Percentiles rank a stretch among this genome's conserved stretches.
Conservation (phyloP, 2,888 invertebrate species). For the Archips xylosteana region DNA sequence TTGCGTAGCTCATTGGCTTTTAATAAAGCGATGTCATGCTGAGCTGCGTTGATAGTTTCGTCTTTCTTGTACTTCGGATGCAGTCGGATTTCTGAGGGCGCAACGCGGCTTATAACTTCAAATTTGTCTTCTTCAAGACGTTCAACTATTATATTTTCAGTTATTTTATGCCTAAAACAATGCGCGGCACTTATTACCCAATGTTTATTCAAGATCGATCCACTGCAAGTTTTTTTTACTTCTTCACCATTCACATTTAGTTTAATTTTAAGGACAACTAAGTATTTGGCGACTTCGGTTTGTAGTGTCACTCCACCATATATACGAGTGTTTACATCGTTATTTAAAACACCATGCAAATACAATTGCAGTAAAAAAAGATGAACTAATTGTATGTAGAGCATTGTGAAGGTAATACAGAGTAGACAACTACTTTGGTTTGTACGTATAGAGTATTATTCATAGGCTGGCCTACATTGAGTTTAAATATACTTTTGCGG, state of each 20-base stretch:
- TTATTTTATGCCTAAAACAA: constrained; percentile 26
- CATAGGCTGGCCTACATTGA: constrained; percentile 9
- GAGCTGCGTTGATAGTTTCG: constrained; percentile 5
- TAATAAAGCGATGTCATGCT: constrained; percentile 29
- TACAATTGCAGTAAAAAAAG: neutral
- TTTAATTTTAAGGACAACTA: constrained; percentile 16
- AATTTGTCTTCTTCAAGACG: constrained; percentile 1
- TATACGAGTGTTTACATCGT: neutral
- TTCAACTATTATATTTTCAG: constrained; percentile 4
- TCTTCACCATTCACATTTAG: neutral
- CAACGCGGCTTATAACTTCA: neutral
- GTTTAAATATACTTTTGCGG: neutral
- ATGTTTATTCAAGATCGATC: constrained; percentile 11
- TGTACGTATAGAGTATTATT: constrained; percentile 1
- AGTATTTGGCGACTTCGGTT: neutral
- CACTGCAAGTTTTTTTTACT: constrained; percentile 24
- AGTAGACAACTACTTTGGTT: neutral
- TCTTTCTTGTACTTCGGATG: constrained; percentile 31
- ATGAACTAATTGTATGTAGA: neutral
- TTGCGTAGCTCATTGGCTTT: neutral
- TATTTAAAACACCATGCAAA: neutral
- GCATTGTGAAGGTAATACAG: constrained; percentile 19
- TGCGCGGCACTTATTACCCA: constrained; percentile 39
- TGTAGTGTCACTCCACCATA: constrained; percentile 17
- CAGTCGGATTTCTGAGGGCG: constrained; percentile 3